Base-by-base conservation (phyloP, 1,140 invertebrate genomes). In the Arctopsyche grandis region DNA sequence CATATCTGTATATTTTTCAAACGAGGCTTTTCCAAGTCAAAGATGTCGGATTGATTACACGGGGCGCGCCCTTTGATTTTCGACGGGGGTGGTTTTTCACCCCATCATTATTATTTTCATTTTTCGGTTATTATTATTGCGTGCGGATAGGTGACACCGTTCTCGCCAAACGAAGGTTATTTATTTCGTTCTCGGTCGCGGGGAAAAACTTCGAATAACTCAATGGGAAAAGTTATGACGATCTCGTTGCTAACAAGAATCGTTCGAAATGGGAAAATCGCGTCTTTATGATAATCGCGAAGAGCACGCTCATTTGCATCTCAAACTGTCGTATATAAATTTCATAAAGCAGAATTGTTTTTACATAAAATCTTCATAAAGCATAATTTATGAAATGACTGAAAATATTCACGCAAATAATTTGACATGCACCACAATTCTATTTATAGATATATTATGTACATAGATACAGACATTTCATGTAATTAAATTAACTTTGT, bases 161-260 rank as follows among this genome's bases (percentile, higher is more conserved):
- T 26, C 9, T 9, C 24, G 21, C 10, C 22, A 81, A 81, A 81
- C 56, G 80, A 81, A 81, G 80, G 80, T 78, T 81, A 79, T 81
- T 81, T 79, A 52, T 43, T 60, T 78, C 63, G 16, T 44, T 26
- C 24, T 46, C 44, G 69, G n/a, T 46, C 21, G 38, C 5, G 10
- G 38, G 52, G 60, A 79, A 79, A 80, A 80, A 81, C 71, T 79
- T 79, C n/a, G 75, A 75, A 63, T 80, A 38, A 78, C 58, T 69
- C 76, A 44, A 70, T 38, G 70, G 56, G 10, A 77, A 66, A 76
- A 78, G 69, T 76, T 76, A 56, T 19, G 63, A 26, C 63, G 9
- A 22, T 60, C n/a, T 60, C 58, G 73, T 63, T 26, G 74, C 24
- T 79, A 81, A 79, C 77, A 77, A 78, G 63, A 66, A 66, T 24